phyloP scores from a whole-genome alignment of 2,113 vertebrate species.

The Paracyprichromis sp. region DNA sequence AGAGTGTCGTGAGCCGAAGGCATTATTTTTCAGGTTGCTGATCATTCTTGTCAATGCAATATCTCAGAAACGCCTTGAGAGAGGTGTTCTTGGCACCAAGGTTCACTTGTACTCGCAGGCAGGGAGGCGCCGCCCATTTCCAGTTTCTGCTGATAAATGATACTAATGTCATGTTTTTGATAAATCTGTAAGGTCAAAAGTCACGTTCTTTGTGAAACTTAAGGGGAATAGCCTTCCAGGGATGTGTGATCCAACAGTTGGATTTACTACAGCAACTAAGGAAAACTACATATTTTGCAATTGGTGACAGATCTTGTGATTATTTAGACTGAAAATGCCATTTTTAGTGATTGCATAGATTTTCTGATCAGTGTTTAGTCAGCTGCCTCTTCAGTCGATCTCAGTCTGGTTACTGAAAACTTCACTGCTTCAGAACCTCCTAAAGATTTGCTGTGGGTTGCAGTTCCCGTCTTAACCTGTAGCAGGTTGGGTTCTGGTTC shows the following conservation, averaged over 20 bases:
- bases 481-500: background rate
- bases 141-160: background rate
- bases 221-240: background rate
- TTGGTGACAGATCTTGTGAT: background rate
- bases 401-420: background rate
- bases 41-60: background rate
- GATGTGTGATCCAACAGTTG: background rate
- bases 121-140: background rate
- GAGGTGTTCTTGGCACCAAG: background rate
- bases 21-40: background rate
- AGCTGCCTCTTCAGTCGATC: background rate
- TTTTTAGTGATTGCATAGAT: background rate
- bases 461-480: background rate
- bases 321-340: background rate
- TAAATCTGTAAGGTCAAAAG: background rate
- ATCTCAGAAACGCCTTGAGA: background rate
- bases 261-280: background rate
- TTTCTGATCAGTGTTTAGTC: background rate
- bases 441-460: background rate
- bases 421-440: background rate
- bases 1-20: background rate
- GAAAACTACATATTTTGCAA: background rate
- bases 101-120: background rate
- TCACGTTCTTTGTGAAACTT: background rate
- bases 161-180: background rate